Evolutionary conservation across 2,888 invertebrate genomes (phyloP).

Genomic region (Melinopterus prodromus): DNA sequence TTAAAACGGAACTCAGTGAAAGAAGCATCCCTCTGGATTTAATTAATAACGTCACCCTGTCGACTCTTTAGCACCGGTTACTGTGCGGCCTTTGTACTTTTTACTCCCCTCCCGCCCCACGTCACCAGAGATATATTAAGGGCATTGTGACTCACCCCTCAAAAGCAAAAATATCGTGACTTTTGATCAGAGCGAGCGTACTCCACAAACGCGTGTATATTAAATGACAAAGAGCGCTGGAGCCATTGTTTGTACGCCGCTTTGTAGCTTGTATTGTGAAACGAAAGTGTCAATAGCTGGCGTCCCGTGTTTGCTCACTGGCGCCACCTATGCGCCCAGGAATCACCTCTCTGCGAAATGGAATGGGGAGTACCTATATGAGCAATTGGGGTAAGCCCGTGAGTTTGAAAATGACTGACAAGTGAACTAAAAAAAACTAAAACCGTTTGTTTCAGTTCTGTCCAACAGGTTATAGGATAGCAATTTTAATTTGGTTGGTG

Average conservation of each 20-base stretch:
- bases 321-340: not conserved
- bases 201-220: conserved; percentile 15
- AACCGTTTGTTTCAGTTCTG: too few relatives aligned
- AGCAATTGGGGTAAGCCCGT: too few relatives aligned
- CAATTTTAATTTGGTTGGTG: too few relatives aligned
- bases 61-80: not conserved
- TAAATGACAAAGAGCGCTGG: conserved; percentile 10
- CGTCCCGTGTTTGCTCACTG: conserved; percentile 7
- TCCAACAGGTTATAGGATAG: too few relatives aligned
- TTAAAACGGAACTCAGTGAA: not conserved
- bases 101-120: not conserved
- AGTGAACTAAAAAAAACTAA: too few relatives aligned
- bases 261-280: conserved; percentile 17
- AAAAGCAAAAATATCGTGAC: conserved; percentile 4
- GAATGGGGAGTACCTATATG: too few relatives aligned
- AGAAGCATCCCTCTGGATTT: not conserved
- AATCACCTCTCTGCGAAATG: not conserved
- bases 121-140: not conserved
- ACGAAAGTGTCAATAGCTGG: conserved; percentile 24
- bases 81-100: not conserved
- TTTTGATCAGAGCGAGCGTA: not conserved
- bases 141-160: not conserved
- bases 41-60: not conserved
- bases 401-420: too few relatives aligned
- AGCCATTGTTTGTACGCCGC: conserved; percentile 20